phyloP scores from a whole-genome alignment of 2,888 invertebrate genomes.

The Leptinotarsa rubiginosa region DNA sequence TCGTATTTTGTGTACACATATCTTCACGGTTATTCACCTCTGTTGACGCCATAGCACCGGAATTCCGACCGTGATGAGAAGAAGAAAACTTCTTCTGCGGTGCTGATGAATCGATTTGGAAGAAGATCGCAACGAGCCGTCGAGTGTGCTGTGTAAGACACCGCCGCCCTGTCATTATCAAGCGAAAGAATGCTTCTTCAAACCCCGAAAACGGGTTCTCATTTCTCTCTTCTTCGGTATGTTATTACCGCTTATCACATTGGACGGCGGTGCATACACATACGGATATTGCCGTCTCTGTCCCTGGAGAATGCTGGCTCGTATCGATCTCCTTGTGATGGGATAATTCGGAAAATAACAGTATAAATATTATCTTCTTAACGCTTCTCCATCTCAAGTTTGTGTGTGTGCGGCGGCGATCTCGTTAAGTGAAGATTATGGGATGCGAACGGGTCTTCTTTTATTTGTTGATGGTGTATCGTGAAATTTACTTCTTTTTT shows the following conservation, averaged over 20 bases:
- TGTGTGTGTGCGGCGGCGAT: conserved; percentile 12
- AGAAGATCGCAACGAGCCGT: conserved; percentile 14
- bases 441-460: conserved; percentile 8
- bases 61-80: conserved; percentile 25
- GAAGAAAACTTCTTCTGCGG: conserved; percentile 30
- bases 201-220: conserved; percentile 45
- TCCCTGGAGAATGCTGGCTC: neutral
- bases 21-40: conserved; percentile 32
- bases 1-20: conserved; percentile 15
- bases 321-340: conserved; percentile 40
- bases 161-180: conserved; percentile 49
- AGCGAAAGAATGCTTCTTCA: conserved; percentile 47
- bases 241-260: conserved; percentile 47
- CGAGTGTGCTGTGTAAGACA: conserved; percentile 33
- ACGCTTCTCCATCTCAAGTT: conserved; percentile 15
- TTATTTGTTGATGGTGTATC: neutral
- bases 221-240: conserved; percentile 34
- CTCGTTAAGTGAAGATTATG: conserved; percentile 24
- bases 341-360: conserved; percentile 40
- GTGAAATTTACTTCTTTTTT: neutral
- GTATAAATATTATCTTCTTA: conserved; percentile 34
- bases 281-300: neutral
- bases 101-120: conserved; percentile 35
- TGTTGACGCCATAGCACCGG: conserved; percentile 34
- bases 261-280: conserved; percentile 28